Evolutionary conservation across 2,888 invertebrate genomes (phyloP).

Genomic region (Deladenus siricidicola): DNA sequence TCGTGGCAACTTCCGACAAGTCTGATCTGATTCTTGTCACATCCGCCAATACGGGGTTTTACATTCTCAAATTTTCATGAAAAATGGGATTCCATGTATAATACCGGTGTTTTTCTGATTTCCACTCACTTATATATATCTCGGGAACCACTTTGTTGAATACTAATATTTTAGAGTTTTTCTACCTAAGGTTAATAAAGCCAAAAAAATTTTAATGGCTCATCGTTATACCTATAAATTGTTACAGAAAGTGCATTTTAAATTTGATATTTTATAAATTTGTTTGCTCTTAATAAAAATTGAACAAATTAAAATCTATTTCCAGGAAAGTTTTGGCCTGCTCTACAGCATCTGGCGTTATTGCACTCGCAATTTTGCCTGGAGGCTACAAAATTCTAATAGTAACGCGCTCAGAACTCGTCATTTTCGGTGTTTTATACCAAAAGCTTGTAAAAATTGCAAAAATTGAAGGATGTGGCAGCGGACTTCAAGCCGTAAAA

Average conservation of each 20-base stretch:
- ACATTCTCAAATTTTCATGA: not conserved
- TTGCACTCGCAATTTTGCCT: constrained; percentile 15
- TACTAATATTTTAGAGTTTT: no score
- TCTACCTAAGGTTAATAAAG: no score
- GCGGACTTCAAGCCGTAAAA: constrained; percentile 18
- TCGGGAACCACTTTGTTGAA: no score
- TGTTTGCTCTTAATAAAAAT: no score
- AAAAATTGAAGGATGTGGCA: constrained; percentile 14
- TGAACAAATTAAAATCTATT: not conserved
- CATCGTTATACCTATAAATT: no score
- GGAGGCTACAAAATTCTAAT: constrained; percentile 24
- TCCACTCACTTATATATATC: no score
- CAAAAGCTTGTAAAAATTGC: constrained; percentile 10
- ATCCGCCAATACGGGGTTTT: constrained; percentile 22
- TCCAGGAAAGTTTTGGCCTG: constrained; percentile 17
- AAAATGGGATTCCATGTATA: no score
- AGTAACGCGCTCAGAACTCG: constrained; percentile 7
- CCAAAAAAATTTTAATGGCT: no score
- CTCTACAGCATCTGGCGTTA: constrained; percentile 8
- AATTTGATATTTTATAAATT: no score
- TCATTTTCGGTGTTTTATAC: constrained; percentile 14
- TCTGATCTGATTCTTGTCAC: constrained; percentile 17
- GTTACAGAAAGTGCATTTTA: no score
- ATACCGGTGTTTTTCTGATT: no score
- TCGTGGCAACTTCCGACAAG: constrained; percentile 16